Evolutionary conservation across 2,113 vertebrate genomes (phyloP).

Genomic region (Festucalex cinctus): DNA sequence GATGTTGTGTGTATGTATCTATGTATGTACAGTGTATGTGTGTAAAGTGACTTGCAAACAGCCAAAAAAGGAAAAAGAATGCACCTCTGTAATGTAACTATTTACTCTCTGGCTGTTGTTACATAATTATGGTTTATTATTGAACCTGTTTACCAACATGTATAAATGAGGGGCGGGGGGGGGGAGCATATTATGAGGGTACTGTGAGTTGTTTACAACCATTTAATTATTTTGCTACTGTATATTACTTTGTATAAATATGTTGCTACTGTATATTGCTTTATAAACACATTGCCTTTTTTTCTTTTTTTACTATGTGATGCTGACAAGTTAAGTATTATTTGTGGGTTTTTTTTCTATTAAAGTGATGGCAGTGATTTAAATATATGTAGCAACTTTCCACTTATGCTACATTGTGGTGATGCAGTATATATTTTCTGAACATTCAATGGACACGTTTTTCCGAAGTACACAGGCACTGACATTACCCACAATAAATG

Average conservation of each 20-base stretch:
- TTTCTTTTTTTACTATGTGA: conserved; percentile 18
- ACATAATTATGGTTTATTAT: conserved; percentile 22
- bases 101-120: conserved; percentile 15
- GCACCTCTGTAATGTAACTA: conserved; percentile 17
- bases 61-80: conserved; percentile 14
- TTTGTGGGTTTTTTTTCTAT: conserved; percentile 21
- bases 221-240: conserved; percentile 29
- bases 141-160: conserved; percentile 36
- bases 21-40: conserved; percentile 34
- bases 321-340: conserved; percentile 18
- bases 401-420: background rate
- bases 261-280: conserved; percentile 21
- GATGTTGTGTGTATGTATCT: conserved; percentile 56
- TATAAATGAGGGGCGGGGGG: too few species aligned
- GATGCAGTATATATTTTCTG: background rate
- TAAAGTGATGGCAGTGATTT: conserved; percentile 5
- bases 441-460: background rate
- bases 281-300: conserved; percentile 37
- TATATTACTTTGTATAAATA: conserved; percentile 14
- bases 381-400: background rate
- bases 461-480: background rate
- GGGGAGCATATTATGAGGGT: conserved; percentile 43
- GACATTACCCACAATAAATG: background rate
- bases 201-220: conserved; percentile 51
- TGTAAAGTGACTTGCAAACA: conserved; percentile 26